Percentiles rank a stretch among this genome's conserved stretches.
These are phyloP conservation scores for Bostrychus sinensis DNA, from an alignment of 2,113 vertebrate species.

Conservation along the genomic window DNA sequence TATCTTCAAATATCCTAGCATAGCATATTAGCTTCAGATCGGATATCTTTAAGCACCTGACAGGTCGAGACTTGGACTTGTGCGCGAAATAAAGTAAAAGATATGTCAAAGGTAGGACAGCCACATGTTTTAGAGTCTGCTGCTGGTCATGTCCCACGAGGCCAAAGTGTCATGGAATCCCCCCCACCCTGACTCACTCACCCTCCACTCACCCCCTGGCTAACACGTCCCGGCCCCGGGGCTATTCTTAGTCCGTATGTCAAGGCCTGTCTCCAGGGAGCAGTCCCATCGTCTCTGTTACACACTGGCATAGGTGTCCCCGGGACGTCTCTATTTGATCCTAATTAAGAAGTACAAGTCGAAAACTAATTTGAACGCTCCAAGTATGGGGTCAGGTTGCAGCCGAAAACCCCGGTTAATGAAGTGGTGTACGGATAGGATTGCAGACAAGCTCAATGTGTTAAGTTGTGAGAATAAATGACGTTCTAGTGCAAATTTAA, in stretches of 20 bases:
- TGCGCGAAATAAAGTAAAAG: slow-evolving; percentile 48
- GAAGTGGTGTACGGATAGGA: slow-evolving; percentile 24
- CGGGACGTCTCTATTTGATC: slow-evolving; percentile 61
- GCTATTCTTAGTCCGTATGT: slow-evolving; percentile 72
- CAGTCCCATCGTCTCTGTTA: slow-evolving; percentile 47
- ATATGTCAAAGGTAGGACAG: slow-evolving; percentile 47
- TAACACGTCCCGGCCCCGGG: slow-evolving; percentile 17
- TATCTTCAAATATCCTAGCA: no score
- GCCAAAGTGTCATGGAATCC: slow-evolving; percentile 34
- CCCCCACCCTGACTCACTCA: no score
- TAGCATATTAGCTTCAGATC: background rate
- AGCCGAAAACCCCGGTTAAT: slow-evolving; percentile 51
- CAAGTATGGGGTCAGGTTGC: slow-evolving; percentile 40
- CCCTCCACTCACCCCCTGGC: slow-evolving; percentile 4
- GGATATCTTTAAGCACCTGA: no score
- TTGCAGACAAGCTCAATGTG: background rate
- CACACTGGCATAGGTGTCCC: slow-evolving; percentile 52
- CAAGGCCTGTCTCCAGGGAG: slow-evolving; percentile 68
- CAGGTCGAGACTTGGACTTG: slow-evolving; percentile 19
- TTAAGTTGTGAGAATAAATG: background rate
- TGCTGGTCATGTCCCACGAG: slow-evolving; percentile 44
- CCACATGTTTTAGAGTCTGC: slow-evolving; percentile 38
- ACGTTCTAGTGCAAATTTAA: background rate
- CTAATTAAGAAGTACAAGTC: slow-evolving; percentile 41
- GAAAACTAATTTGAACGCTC: slow-evolving; percentile 33